phyloP scores from a whole-genome alignment of 92 coral and sea anemone genomes.

The Virgularia gustaviana region DNA sequence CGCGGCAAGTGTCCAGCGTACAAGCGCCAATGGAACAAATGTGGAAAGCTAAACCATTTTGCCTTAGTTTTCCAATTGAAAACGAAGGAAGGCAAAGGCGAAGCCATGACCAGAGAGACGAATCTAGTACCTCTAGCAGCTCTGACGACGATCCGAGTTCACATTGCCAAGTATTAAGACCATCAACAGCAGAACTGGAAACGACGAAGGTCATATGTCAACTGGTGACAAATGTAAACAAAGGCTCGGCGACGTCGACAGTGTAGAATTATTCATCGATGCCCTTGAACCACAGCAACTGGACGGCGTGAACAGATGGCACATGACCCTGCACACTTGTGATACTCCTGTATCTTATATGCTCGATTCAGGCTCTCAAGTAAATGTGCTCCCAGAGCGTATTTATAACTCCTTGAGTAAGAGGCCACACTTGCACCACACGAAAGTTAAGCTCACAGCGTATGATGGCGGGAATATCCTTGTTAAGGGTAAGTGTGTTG shows the following conservation, averaged over 20 bases:
- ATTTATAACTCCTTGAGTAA: neutral
- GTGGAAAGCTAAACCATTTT: neutral
- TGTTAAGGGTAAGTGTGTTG: slow-evolving; percentile 5
- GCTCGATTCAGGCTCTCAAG: neutral
- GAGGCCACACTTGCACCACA: neutral
- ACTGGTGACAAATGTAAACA: neutral
- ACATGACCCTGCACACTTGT: neutral
- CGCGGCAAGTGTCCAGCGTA: slow-evolving; percentile 1
- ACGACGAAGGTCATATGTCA: neutral
- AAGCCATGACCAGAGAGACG: slow-evolving; percentile 1
- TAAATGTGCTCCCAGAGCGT: neutral
- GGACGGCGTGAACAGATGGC: neutral
- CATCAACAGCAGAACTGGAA: neutral
- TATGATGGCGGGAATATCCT: slow-evolving; percentile 30
- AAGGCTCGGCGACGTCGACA: neutral
- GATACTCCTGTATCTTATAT: neutral
- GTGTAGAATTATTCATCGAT: neutral
- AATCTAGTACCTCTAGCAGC: neutral
- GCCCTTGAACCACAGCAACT: neutral
- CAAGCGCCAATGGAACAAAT: neutral
- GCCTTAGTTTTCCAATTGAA: too few relatives aligned
- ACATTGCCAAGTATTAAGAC: neutral
- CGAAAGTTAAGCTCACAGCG: slow-evolving; percentile 11
- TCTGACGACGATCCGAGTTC: neutral
- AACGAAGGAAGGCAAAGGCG: neutral